A percentile compares a stretch with the other conserved stretches of the same genome.
Evolutionary conservation across 1,140 invertebrate species (phyloP).

Genomic region (Calliphora vicina): DNA sequence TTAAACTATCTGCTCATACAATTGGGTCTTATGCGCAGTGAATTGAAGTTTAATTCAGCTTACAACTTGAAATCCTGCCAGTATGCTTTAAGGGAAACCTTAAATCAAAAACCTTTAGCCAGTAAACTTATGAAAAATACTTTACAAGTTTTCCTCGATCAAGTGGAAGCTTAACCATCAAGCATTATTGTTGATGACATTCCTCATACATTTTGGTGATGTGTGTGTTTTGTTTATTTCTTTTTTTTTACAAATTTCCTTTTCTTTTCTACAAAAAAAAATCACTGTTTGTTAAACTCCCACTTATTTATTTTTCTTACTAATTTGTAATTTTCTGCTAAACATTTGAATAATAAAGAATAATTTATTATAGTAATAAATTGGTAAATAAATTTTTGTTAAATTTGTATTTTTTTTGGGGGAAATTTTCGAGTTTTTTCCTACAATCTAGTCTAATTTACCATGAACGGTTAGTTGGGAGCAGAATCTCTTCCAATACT

Average conservation of each 20-base stretch:
- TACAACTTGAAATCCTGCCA: constrained; percentile 71
- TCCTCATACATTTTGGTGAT: neutral
- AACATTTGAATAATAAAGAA: neutral
- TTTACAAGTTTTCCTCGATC: constrained; percentile 68
- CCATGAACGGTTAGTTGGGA: no score
- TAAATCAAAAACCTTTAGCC: constrained; percentile 66
- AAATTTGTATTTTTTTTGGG: no score
- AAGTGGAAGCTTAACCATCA: constrained; percentile 55
- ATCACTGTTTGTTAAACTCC: neutral
- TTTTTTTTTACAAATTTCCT: neutral
- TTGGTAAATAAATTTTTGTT: no score
- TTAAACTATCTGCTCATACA: constrained; percentile 74
- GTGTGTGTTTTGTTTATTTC: neutral
- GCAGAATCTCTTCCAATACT: no score
- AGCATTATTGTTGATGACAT: neutral
- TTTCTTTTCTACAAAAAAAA: neutral
- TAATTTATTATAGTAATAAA: no score
- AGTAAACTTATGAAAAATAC: constrained; percentile 66
- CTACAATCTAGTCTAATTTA: no score
- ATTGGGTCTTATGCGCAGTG: constrained; percentile 74
- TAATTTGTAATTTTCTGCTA: constrained; percentile 1
- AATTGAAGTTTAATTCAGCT: constrained; percentile 68
- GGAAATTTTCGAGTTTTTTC: no score
- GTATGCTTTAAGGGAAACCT: constrained; percentile 67
- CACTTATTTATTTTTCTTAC: neutral